phyloP scores from a whole-genome alignment of 2,888 invertebrate genomes.

The Epicampocera succincta region DNA sequence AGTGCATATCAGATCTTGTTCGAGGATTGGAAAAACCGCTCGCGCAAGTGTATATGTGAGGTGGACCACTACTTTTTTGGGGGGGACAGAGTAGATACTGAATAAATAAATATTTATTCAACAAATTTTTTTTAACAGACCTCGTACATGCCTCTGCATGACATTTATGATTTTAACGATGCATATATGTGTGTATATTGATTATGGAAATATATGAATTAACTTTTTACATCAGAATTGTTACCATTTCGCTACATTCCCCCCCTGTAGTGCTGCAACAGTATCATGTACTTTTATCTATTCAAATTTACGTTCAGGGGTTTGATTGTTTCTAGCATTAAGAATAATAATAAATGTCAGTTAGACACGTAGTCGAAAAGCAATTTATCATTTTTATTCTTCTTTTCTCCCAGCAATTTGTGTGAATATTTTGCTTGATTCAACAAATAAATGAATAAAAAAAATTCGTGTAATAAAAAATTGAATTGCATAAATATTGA shows the following conservation, averaged over 20 bases:
- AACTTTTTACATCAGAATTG: not conserved
- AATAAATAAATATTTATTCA: too few species aligned
- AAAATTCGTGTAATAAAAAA: not conserved
- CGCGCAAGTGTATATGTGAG: too few species aligned
- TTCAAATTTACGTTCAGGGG: conserved; percentile 33
- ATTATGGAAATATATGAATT: too few species aligned
- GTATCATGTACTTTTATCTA: not conserved
- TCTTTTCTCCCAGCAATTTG: not conserved
- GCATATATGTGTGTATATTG: too few species aligned
- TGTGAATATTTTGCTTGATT: conserved; percentile 23
- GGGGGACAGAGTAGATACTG: too few species aligned
- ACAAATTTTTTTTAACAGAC: too few species aligned
- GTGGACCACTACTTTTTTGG: too few species aligned
- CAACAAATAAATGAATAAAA: conserved; percentile 36
- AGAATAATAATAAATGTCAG: conserved; percentile 50
- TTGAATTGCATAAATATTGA: not conserved
- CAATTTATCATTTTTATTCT: conserved; percentile 43
- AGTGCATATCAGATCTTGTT: too few species aligned
- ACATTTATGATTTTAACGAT: too few species aligned
- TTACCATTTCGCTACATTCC: conserved; percentile 1
- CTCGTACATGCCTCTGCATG: too few species aligned
- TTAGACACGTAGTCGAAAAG: conserved; percentile 50
- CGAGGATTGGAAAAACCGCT: too few species aligned
- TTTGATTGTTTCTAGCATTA: conserved; percentile 31
- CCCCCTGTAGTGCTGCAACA: not conserved